phyloP scores from a whole-genome alignment of 2,888 invertebrate species.

The Drosophila prolongata region DNA sequence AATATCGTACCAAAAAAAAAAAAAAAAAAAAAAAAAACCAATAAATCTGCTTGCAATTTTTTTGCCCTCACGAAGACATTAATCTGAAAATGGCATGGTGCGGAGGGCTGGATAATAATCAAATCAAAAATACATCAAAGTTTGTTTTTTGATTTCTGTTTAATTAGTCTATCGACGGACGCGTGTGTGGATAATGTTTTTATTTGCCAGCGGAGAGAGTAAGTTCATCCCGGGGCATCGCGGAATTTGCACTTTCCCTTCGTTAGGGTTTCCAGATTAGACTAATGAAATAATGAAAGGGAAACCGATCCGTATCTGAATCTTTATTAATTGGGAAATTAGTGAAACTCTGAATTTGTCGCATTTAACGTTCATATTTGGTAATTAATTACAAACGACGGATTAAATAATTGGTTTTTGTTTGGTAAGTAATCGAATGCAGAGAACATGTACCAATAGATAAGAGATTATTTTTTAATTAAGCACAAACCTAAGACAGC shows the following conservation, averaged over 20 bases:
- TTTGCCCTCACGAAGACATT: constrained; percentile 25
- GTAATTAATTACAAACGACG: constrained; percentile 4
- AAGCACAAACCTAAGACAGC: too few relatives aligned
- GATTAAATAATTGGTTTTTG: background rate
- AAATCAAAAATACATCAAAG: constrained; percentile 38
- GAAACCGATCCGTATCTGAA: constrained; percentile 8
- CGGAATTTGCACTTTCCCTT: constrained; percentile 31
- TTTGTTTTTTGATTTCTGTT: constrained; percentile 8
- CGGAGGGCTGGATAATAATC: constrained; percentile 8
- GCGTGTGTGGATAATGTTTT: constrained; percentile 17
- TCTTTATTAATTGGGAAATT: constrained; percentile 22
- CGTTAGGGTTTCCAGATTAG: constrained; percentile 26
- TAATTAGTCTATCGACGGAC: constrained; percentile 23
- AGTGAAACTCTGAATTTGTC: constrained; percentile 10
- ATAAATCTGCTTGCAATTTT: constrained; percentile 21
- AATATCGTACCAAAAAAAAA: constrained; percentile 1
- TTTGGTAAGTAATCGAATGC: background rate
- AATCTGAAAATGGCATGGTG: constrained; percentile 11
- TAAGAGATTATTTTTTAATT: too few relatives aligned
- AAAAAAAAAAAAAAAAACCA: constrained; percentile 11
- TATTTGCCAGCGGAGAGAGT: constrained; percentile 17
- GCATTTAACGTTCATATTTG: constrained; percentile 8
- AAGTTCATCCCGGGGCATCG: constrained; percentile 15
- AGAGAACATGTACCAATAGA: too few relatives aligned
- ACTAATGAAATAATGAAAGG: constrained; percentile 12